A percentile compares a stretch with the other conserved stretches of the same genome.
Evolutionary conservation across 2,113 vertebrate species (phyloP).

Genomic region (Corvus hawaiiensis): DNA sequence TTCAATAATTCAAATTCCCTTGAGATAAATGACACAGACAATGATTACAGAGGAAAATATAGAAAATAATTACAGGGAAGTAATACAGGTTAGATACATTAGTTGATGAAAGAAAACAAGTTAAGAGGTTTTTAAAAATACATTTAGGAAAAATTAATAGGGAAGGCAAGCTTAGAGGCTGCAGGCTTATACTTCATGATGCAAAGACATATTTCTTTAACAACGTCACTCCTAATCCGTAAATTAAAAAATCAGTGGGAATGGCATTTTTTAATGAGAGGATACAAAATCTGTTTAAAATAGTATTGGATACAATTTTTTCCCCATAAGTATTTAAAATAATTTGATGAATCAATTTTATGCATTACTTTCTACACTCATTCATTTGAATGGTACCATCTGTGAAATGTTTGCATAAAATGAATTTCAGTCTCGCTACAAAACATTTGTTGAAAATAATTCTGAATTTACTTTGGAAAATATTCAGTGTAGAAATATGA

Average conservation of each 20-base stretch:
- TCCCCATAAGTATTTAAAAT: not conserved
- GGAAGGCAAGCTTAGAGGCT: not conserved
- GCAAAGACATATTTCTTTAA: not conserved
- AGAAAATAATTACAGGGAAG: not conserved
- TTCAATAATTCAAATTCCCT: not conserved
- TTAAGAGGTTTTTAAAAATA: not conserved
- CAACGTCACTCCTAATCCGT: not conserved
- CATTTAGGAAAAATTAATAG: not conserved
- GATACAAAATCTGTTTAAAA: not conserved
- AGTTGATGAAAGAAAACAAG: not conserved
- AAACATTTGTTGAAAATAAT: slow-evolving; percentile 12
- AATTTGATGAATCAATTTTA: not conserved
- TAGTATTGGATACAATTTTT: not conserved
- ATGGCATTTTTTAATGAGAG: not conserved
- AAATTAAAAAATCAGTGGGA: not conserved
- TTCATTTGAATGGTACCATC: slow-evolving; percentile 1
- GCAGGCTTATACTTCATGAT: not conserved
- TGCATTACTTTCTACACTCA: not conserved
- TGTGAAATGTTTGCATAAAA: not conserved
- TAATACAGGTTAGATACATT: not conserved
- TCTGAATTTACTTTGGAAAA: slow-evolving; percentile 5
- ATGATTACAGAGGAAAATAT: not conserved
- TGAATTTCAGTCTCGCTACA: not conserved
- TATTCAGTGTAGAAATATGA: not conserved
- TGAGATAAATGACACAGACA: not conserved